Evolutionary conservation across 2,888 invertebrate genomes (phyloP), one percentile per base, ranked within the genome.

Genomic region (Drosophila fungiperda): DNA sequence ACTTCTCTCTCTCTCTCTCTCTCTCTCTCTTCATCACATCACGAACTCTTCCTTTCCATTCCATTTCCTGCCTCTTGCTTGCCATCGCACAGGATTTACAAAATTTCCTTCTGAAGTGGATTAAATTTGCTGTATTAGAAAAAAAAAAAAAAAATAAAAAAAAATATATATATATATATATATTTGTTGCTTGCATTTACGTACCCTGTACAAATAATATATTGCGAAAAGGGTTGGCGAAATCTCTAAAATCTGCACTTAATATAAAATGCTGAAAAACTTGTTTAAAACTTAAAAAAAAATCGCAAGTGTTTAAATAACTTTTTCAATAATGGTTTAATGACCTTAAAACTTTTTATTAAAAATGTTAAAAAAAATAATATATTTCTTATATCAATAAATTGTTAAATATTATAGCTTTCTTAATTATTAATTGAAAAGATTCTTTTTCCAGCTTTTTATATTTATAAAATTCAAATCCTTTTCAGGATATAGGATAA

Each of bases 91-190:
- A 64, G 55, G 65, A 63, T 57, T 79, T 66, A 68, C 72, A 61
- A 65, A 40, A 40, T 33, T 42, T 71, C 66, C 9, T 48, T 38
- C 61, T 79, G 64, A 74, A 88, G 82, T 85, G 82, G 88, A 88
- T 86, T 88, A 86, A 86, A 88, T 88, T 83, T 83, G 80, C 70
- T 79, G 68, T 75, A 68, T 38, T n/a, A 55, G n/a, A 55, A 38
- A n/a, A 70, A 66, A 50, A 12, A 67, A 15, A 4, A 1, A 35
- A 55, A 38, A n/a, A 70, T 64, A 50, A 12, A 67, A 15, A 4
- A 1, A 35, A 12, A 12, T 35, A 12, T 35, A 12, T 35, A 35
- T 35, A n/a, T 72, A 63, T 45, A 11, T 45, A 45, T 65, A 57
- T 67, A 68, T 38, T 68, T 70, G 69, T 38, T 76, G 70, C 82